phyloP scores from a whole-genome alignment of 2,797 vertebrate genomes.

The Perdix hodgsoniae region DNA sequence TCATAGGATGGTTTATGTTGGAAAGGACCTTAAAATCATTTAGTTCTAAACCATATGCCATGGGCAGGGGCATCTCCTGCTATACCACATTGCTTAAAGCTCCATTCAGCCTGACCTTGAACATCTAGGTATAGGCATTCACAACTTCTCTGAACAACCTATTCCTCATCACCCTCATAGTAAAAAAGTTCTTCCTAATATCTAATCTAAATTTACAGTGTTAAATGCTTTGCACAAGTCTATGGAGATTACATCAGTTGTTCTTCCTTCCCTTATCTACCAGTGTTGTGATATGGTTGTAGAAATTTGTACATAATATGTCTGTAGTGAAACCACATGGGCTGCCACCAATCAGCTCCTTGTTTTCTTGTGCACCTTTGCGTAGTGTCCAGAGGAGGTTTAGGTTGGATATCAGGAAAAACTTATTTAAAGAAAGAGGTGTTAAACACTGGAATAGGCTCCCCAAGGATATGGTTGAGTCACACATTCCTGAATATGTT shows the following conservation, averaged over 20 bases:
- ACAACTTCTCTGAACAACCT: neutral
- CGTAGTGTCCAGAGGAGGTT: neutral
- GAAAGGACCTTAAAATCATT: neutral
- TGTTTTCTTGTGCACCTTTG: neutral
- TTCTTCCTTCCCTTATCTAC: too few species aligned
- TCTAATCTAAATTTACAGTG: neutral
- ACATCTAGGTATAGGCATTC: neutral
- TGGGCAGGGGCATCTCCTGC: neutral
- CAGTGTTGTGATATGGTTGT: too few species aligned
- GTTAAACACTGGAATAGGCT: too few species aligned
- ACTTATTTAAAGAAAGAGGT: too few species aligned
- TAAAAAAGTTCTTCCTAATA: neutral
- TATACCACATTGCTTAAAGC: neutral
- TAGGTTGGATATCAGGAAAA: neutral
- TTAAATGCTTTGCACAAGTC: neutral
- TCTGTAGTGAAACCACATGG: neutral
- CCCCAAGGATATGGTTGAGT: too few species aligned
- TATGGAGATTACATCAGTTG: too few species aligned
- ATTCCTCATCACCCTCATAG: neutral
- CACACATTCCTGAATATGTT: too few species aligned
- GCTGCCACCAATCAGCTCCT: neutral
- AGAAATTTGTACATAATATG: neutral
- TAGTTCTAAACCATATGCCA: neutral
- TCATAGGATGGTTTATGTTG: neutral
- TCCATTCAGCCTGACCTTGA: neutral